Conservation (phyloP, 2,797 vertebrate genomes). For the Neopelma chrysocephalum region DNA sequence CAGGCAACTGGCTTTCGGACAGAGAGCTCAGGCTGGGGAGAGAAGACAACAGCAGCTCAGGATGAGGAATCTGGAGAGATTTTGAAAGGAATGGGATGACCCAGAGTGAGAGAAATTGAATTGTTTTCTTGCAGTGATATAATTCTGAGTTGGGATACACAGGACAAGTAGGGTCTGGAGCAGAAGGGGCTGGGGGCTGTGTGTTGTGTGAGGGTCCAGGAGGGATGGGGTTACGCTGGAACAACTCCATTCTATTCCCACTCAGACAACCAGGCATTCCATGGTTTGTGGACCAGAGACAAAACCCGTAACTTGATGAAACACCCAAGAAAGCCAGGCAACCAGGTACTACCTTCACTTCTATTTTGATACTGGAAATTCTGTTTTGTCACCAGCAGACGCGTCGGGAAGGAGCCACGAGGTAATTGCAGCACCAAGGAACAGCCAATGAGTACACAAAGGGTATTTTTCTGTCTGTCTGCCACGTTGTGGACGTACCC, state of each 20-base stretch:
- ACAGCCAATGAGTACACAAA: not conserved
- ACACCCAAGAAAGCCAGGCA: fast-evolving
- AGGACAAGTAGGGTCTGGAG: not conserved
- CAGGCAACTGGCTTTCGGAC: not conserved
- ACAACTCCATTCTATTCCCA: not conserved
- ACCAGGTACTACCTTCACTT: not conserved
- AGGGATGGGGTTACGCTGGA: not conserved
- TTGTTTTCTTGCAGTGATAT: not conserved
- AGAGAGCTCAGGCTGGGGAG: not conserved
- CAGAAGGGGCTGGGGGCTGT: fast-evolving
- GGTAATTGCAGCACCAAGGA: too few relatives aligned
- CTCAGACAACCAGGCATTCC: not conserved
- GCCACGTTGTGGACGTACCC: fast-evolving
- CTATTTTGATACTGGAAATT: not conserved
- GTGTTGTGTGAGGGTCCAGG: fast-evolving
- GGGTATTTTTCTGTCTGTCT: not conserved
- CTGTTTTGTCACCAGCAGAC: not conserved
- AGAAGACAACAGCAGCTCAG: not conserved
- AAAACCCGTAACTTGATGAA: not conserved
- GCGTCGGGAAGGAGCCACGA: fast-evolving
- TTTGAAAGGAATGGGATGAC: not conserved
- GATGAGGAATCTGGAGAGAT: not conserved
- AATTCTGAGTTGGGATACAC: not conserved
- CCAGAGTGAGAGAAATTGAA: not conserved
- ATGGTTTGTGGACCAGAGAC: not conserved